A percentile compares a stretch with the other conserved stretches of the same genome.
phyloP scores from a whole-genome alignment of 2,888 invertebrate genomes.

The Strigamia maritima region DNA sequence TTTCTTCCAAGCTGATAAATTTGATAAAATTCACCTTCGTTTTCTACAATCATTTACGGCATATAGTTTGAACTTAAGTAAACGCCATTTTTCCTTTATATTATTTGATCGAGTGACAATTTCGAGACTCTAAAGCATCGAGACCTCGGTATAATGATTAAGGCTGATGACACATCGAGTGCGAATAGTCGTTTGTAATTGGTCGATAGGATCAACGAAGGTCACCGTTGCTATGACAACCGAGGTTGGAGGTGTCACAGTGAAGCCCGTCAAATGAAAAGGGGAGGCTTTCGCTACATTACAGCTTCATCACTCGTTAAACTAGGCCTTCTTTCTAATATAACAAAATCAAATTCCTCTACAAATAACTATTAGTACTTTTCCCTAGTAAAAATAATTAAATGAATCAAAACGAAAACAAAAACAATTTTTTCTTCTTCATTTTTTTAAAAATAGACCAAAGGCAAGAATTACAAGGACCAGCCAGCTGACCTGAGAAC shows the following conservation, averaged over 20 bases:
- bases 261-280: background rate
- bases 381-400: background rate
- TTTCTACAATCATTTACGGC: background rate
- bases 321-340: background rate
- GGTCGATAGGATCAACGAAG: constrained; percentile 26
- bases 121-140: background rate
- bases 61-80: background rate
- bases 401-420: too few relatives aligned
- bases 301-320: constrained; percentile 16
- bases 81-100: background rate
- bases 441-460: constrained; percentile 37
- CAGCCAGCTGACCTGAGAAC: constrained; percentile 38
- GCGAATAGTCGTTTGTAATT: constrained; percentile 27
- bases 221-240: constrained; percentile 23
- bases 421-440: background rate
- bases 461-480: constrained; percentile 39
- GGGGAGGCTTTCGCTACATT: background rate
- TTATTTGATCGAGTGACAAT: constrained; percentile 21
- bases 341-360: constrained; percentile 8
- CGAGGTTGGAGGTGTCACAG: constrained; percentile 19
- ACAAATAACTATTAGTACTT: background rate
- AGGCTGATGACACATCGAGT: constrained; percentile 26
- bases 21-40: background rate
- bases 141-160: constrained; percentile 18
- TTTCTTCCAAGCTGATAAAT: background rate